Evolutionary conservation across 2,113 vertebrate genomes (phyloP).

Genomic region (Cariama cristata): DNA sequence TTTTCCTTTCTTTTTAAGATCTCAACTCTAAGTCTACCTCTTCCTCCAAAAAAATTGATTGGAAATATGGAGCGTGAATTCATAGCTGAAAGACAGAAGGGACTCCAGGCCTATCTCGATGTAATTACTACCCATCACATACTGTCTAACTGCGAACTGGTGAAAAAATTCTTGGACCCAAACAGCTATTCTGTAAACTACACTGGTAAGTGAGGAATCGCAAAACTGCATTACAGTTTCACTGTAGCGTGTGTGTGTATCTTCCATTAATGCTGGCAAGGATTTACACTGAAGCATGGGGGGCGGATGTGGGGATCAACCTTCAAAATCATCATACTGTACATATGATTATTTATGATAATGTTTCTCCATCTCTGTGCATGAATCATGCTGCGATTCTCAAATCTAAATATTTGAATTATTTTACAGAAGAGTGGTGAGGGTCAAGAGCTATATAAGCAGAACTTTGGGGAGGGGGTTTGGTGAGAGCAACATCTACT

Average conservation of each 20-base stretch:
- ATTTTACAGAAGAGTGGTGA: background rate
- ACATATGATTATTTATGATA: background rate
- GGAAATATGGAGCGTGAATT: constrained; percentile 99
- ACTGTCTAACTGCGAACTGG: constrained; percentile 86
- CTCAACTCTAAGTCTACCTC: constrained; percentile 89
- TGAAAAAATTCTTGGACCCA: constrained; percentile 96
- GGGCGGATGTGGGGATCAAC: background rate
- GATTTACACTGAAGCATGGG: background rate
- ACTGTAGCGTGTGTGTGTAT: background rate
- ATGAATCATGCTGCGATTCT: background rate
- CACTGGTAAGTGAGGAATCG: constrained; percentile 80
- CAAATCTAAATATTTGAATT: background rate
- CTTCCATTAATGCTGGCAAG: background rate
- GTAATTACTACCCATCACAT: constrained; percentile 92
- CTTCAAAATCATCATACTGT: background rate
- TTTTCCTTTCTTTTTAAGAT: constrained; percentile 80
- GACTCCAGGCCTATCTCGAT: constrained; percentile 93
- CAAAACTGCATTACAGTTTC: background rate
- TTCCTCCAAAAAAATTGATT: constrained; percentile 96
- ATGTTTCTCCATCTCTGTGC: background rate
- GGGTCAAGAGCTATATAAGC: background rate
- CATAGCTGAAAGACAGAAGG: constrained; percentile 94
- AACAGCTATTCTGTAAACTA: constrained; percentile 95
- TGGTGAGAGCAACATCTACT: background rate
- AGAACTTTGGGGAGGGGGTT: background rate